phyloP scores from a whole-genome alignment of 2,888 invertebrate species.

The Archaeoteleia sp. region DNA sequence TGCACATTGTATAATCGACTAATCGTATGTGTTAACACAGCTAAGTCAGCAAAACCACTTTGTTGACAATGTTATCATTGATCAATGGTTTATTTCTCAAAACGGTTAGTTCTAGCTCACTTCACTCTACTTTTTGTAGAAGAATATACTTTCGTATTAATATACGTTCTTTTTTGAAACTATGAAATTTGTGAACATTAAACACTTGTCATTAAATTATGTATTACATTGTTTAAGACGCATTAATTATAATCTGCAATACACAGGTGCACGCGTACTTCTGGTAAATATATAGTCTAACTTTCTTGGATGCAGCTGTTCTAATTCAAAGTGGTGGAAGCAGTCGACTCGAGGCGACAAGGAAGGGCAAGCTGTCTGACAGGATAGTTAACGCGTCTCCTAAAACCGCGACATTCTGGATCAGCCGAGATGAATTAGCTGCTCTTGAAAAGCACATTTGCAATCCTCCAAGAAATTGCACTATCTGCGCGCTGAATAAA shows the following conservation, averaged over 20 bases:
- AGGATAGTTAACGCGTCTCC: conserved; percentile 28
- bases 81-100: no score
- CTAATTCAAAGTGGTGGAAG: conserved; percentile 20
- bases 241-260: conserved; percentile 14
- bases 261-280: conserved; percentile 17
- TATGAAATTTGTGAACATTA: not conserved
- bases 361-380: conserved; percentile 19
- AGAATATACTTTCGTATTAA: not conserved
- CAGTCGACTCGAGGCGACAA: conserved; percentile 12
- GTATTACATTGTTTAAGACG: conserved; percentile 2
- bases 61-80: no score
- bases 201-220: not conserved
- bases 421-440: conserved; percentile 22
- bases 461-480: not conserved
- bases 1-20: no score
- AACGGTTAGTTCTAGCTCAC: no score
- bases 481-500: not conserved
- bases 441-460: conserved; percentile 19
- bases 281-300: conserved; percentile 13
- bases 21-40: no score
- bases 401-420: conserved; percentile 26
- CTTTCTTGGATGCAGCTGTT: conserved; percentile 19
- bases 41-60: no score
- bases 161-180: not conserved
- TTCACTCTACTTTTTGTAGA: no score